Evolutionary conservation across 2,113 vertebrate genomes (phyloP).

Genomic region (Zosterops pallidus): DNA sequence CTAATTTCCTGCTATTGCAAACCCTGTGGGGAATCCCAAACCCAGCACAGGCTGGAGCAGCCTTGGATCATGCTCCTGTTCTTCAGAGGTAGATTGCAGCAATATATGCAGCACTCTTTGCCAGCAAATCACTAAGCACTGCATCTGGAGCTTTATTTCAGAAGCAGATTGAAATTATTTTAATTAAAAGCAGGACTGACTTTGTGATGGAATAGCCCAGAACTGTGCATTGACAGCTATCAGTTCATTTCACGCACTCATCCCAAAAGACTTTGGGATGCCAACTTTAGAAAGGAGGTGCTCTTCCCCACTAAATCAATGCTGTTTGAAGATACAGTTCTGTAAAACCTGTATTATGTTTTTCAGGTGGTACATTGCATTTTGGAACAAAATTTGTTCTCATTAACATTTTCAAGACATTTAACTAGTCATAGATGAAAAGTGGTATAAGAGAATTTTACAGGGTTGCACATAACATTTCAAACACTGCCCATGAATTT

Average conservation of each 20-base stretch:
- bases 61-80: neutral
- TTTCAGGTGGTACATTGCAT: neutral
- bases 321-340: neutral
- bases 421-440: neutral
- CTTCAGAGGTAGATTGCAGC: neutral
- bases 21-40: conserved; percentile 7
- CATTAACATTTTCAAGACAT: neutral
- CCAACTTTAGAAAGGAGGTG: neutral
- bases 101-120: neutral
- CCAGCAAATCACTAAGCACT: neutral
- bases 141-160: conserved; percentile 23
- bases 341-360: neutral
- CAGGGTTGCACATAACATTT: neutral
- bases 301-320: neutral
- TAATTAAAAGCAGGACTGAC: neutral
- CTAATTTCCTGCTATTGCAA: neutral
- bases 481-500: neutral
- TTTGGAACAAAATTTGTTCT: neutral
- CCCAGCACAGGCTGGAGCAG: neutral
- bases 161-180: conserved; percentile 15
- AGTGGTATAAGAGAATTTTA: neutral
- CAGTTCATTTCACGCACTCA: neutral
- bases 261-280: neutral
- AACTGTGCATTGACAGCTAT: neutral
- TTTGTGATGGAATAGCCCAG: neutral